Percentiles rank a stretch among this genome's conserved stretches.
Conservation (phyloP, 2,113 vertebrate genomes). For the Petromus typicus region DNA sequence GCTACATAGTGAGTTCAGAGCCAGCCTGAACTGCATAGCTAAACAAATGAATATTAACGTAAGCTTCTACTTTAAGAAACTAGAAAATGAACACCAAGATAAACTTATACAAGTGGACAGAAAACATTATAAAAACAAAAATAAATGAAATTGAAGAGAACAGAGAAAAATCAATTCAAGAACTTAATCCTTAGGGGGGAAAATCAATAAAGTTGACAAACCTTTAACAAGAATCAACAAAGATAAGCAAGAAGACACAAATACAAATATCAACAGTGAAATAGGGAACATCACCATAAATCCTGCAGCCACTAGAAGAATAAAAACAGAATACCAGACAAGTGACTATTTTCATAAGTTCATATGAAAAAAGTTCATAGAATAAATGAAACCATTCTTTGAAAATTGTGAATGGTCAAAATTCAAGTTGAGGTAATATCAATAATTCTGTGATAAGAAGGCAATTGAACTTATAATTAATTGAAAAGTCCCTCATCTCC, state of each 20-base stretch:
- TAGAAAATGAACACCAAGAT: too few relatives aligned
- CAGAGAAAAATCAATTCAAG: conserved; percentile 32
- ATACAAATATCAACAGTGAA: conserved; percentile 5
- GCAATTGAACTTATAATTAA: neutral
- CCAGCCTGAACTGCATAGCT: neutral
- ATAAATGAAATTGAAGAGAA: too few relatives aligned
- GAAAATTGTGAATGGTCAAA: conserved; percentile 34
- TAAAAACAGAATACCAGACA: neutral
- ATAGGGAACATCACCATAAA: neutral
- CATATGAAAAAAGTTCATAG: neutral
- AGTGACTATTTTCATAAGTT: conserved; percentile 38
- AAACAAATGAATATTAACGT: neutral
- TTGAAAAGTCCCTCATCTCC: neutral
- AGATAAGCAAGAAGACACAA: neutral
- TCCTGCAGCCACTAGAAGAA: neutral
- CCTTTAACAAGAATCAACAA: conserved; percentile 18
- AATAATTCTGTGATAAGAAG: neutral
- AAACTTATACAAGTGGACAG: neutral
- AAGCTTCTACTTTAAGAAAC: neutral
- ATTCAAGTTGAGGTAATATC: conserved; percentile 37
- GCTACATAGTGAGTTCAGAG: neutral
- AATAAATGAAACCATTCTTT: neutral
- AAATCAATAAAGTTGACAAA: too few relatives aligned
- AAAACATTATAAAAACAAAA: too few relatives aligned
- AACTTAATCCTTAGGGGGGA: neutral